phyloP scores from a whole-genome alignment of 2,888 invertebrate genomes.

The Ophion obscuratus region DNA sequence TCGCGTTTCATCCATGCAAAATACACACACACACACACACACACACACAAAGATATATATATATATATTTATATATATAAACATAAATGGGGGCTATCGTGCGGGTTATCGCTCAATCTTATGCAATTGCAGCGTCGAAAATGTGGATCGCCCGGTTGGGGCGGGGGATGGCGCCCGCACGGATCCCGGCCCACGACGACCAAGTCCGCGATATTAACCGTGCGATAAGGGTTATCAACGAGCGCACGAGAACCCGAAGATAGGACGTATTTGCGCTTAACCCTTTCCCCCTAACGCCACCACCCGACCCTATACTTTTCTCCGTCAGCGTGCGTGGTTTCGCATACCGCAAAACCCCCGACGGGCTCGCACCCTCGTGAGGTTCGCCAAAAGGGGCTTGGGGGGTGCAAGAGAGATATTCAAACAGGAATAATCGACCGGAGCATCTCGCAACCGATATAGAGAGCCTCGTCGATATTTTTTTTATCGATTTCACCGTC shows the following conservation, averaged over 20 bases:
- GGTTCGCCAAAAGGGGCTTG: no score
- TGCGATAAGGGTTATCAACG: conserved; percentile 69
- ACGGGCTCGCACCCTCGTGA: not conserved
- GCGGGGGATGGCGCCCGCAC: not conserved
- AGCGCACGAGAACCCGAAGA: conserved; percentile 63
- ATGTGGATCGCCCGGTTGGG: conserved; percentile 75
- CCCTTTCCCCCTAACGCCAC: conserved; percentile 3
- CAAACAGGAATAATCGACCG: no score
- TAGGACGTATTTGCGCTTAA: conserved; percentile 56
- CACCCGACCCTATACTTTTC: not conserved
- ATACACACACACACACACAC: not conserved
- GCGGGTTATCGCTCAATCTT: conserved; percentile 80
- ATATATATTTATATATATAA: not conserved
- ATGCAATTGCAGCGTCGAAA: conserved; percentile 79
- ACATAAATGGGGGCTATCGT: conserved; percentile 70
- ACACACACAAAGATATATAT: not conserved
- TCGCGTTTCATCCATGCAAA: not conserved
- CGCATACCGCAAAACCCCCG: conserved; percentile 17
- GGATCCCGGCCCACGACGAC: conserved; percentile 20
- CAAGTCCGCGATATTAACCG: conserved; percentile 67
- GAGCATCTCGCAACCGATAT: no score
- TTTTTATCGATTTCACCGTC: no score
- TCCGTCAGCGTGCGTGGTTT: not conserved
- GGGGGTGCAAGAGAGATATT: no score
- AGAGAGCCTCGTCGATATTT: no score